Percentiles rank a stretch among this genome's conserved stretches.
phyloP scores from a whole-genome alignment of 2,797 vertebrate species.

The Sebastes umbrosus region DNA sequence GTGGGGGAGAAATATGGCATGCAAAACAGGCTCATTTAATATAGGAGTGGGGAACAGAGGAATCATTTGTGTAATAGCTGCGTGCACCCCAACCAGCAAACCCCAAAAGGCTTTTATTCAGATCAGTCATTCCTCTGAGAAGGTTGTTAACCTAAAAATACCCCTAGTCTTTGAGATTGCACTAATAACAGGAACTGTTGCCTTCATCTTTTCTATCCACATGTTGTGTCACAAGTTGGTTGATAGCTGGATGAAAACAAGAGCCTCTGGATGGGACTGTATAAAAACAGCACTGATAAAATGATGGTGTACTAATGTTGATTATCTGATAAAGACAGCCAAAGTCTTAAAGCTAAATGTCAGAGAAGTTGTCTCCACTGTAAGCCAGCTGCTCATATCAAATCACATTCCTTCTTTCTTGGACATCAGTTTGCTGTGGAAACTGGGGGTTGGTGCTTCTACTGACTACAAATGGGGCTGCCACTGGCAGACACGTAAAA shows the following conservation, averaged over 20 bases:
- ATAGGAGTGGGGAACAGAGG: slow-evolving; percentile 66
- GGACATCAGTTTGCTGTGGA: slow-evolving; percentile 32
- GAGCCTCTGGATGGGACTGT: background rate
- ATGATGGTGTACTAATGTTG: background rate
- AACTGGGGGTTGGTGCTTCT: slow-evolving; percentile 14
- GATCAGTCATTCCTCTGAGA: slow-evolving; percentile 42
- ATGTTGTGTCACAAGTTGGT: background rate
- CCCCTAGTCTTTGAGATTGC: slow-evolving; percentile 12
- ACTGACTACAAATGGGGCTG: slow-evolving; percentile 24
- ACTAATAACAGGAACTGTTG: slow-evolving; percentile 1
- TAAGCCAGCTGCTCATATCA: slow-evolving; percentile 24
- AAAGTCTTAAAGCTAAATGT: background rate
- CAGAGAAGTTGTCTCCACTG: background rate
- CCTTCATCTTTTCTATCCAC: slow-evolving; percentile 20
- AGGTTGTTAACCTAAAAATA: slow-evolving; percentile 46
- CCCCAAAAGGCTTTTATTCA: slow-evolving; percentile 51
- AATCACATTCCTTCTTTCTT: slow-evolving; percentile 34
- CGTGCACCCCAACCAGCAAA: slow-evolving; percentile 46
- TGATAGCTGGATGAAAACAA: slow-evolving; percentile 5
- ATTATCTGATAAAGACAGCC: background rate
- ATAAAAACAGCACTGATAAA: background rate
- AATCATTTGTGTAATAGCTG: slow-evolving; percentile 64
- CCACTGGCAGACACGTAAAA: slow-evolving; percentile 51
- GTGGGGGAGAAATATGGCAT: slow-evolving; percentile 70
- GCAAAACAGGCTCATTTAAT: slow-evolving; percentile 72